Conservation (phyloP, 1,140 invertebrate species). For the Dinoponera quadriceps region DNA sequence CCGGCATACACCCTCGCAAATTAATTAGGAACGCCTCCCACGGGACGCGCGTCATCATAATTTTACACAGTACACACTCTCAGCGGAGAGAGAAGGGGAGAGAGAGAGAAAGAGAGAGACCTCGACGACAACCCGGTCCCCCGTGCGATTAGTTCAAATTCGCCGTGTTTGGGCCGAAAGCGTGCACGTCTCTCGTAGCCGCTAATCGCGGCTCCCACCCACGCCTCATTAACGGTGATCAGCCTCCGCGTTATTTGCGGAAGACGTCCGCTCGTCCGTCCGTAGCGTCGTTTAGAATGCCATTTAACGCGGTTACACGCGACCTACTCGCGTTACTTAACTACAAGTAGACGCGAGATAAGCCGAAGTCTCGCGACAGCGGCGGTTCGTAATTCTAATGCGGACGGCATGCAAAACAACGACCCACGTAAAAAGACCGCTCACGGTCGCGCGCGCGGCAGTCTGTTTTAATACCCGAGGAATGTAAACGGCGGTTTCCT, state of each 20-base stretch:
- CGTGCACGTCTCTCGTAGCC: neutral
- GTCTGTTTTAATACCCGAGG: slow-evolving; percentile 52
- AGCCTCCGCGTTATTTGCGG: neutral
- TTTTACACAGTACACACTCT: neutral
- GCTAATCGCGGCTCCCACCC: slow-evolving; percentile 14
- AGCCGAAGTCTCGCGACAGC: neutral
- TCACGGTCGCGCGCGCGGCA: slow-evolving; percentile 37
- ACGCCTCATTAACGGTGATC: neutral
- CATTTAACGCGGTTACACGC: slow-evolving; percentile 24
- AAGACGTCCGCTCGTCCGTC: neutral
- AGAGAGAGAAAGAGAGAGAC: no score
- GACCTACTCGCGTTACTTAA: slow-evolving; percentile 31
- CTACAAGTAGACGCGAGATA: neutral
- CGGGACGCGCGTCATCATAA: neutral
- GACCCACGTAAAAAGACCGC: slow-evolving; percentile 45
- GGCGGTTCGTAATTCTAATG: neutral
- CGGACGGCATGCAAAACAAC: slow-evolving; percentile 47
- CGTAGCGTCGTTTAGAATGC: neutral
- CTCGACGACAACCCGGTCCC: neutral
- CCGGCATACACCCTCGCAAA: slow-evolving; percentile 23
- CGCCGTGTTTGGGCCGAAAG: neutral
- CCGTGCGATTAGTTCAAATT: neutral
- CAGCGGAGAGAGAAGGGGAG: no score
- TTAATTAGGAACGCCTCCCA: slow-evolving; percentile 21
- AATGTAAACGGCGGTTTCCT: slow-evolving; percentile 67